A percentile compares a stretch with the other conserved stretches of the same genome.
These are phyloP conservation scores for Vulpes vulpes DNA, from an alignment of 2,113 vertebrate genomes.

Conservation along the genomic window DNA sequence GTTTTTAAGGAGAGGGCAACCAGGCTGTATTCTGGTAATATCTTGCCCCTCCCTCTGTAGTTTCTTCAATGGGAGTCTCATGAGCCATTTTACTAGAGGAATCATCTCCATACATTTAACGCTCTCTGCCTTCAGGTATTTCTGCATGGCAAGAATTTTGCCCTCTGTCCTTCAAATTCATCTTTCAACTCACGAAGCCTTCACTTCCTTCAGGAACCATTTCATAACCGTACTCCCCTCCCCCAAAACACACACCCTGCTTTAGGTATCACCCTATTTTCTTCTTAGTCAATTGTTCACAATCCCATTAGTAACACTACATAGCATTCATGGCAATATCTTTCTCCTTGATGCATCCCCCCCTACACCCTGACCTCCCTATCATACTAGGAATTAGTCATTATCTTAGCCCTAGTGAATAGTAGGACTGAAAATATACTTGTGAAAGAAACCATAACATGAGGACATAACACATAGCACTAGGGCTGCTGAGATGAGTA, in stretches of 20 bases:
- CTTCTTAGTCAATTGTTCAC: not conserved
- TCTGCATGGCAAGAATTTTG: not conserved
- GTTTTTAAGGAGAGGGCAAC: not conserved
- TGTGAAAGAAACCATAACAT: not conserved
- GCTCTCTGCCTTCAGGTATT: not conserved
- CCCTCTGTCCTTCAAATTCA: not conserved
- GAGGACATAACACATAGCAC: not conserved
- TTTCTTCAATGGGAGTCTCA: not conserved
- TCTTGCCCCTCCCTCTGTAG: not conserved
- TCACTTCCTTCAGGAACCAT: not conserved
- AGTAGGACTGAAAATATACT: not conserved
- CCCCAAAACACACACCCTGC: too few species aligned
- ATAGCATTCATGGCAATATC: not conserved
- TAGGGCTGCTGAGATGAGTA: not conserved
- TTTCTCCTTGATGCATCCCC: not conserved
- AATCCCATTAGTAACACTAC: not conserved
- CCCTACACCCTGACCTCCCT: not conserved
- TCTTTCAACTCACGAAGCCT: conserved; percentile 25
- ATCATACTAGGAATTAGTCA: not conserved
- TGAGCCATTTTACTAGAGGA: not conserved
- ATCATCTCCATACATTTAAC: not conserved
- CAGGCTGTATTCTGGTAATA: not conserved
- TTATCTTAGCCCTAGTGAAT: not conserved
- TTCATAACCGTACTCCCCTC: too few species aligned
- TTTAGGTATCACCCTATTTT: not conserved